These are phyloP conservation scores for Neocloeon triangulifer DNA, from an alignment of 1,140 invertebrate species.

Conservation along the genomic window DNA sequence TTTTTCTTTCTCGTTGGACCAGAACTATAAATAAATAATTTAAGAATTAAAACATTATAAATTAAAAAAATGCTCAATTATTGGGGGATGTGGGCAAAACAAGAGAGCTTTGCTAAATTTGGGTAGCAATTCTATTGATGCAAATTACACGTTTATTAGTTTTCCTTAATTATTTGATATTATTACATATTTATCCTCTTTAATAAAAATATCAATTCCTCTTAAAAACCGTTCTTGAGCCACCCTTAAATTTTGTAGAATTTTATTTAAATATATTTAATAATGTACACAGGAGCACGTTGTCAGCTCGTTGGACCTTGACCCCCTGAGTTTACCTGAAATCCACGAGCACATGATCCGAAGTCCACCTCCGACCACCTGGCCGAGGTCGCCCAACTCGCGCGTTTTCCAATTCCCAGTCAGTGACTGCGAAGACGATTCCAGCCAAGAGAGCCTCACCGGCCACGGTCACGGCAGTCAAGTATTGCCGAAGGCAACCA, in stretches of 20 bases:
- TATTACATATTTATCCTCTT: too few relatives aligned
- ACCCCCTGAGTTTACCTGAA: conserved; percentile 48
- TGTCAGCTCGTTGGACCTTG: conserved; percentile 21
- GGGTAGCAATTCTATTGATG: too few relatives aligned
- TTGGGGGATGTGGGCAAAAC: too few relatives aligned
- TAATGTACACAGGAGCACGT: too few relatives aligned
- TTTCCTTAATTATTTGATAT: too few relatives aligned
- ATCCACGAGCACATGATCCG: conserved; percentile 62
- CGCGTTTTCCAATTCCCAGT: conserved; percentile 17
- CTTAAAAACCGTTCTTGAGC: not conserved
- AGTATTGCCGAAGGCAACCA: not conserved
- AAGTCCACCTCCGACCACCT: conserved; percentile 51
- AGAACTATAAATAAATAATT: too few relatives aligned
- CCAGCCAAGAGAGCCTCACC: conserved; percentile 12
- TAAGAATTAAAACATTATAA: too few relatives aligned
- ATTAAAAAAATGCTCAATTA: too few relatives aligned
- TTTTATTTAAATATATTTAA: too few relatives aligned
- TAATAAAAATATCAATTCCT: not conserved
- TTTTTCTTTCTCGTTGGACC: too few relatives aligned
- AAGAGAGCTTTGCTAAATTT: too few relatives aligned
- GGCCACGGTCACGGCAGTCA: not conserved
- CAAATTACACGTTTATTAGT: too few relatives aligned
- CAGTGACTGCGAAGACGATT: conserved; percentile 10
- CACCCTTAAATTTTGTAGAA: not conserved
- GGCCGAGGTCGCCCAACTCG: conserved; percentile 24